Evolutionary conservation across 2,797 vertebrate genomes (phyloP), one percentile per base, ranked within the genome.

Genomic region (Anguilla anguilla): DNA sequence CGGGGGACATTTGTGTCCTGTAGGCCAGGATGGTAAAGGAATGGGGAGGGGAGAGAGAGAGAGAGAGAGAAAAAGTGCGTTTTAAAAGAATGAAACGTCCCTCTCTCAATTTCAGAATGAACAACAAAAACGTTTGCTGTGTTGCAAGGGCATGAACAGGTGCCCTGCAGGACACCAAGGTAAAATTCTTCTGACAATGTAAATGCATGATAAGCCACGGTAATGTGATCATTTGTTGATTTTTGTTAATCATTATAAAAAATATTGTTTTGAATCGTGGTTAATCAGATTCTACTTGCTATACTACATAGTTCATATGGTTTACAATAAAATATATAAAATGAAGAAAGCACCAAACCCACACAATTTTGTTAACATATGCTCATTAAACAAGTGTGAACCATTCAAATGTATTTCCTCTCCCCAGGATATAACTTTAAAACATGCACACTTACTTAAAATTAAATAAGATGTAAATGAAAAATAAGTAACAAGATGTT

Each of bases 1-100:
- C 99, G 96, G 0, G 97, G 98, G 91, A 99, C 97, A 90, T 98
- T 98, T 90, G 97, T 98, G 94, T 99, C 97, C 82, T 92, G 92
- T 85, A 90, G 93, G 83, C 81, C 49, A 10, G 64, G n/a, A 77
- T 19, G 53, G 87, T 9, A 53, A 83, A 46, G 28, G 11, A 35
- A 19, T 67, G 19, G 87, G 7, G 55, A 1, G 2, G 31, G 77
- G 39, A 72, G 81, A 4, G 81, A 74, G 79, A 39, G 69, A 19
- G 53, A 49, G 87, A 3, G 55, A 1, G 6, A 46, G 77, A 28
- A 10, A n/a, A 31, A 64, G 22, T 51, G n/a, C n/a, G 10, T 55
- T n/a, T 86, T 82, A 59, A 77, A 77, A 77, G 7, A 69, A n/a
- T 69, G 6, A 25, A 64, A 69, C n/a, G 28, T 2, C 7, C 64